Conservation (phyloP, 2,797 vertebrate species). For the Rhinatrema bivittatum region DNA sequence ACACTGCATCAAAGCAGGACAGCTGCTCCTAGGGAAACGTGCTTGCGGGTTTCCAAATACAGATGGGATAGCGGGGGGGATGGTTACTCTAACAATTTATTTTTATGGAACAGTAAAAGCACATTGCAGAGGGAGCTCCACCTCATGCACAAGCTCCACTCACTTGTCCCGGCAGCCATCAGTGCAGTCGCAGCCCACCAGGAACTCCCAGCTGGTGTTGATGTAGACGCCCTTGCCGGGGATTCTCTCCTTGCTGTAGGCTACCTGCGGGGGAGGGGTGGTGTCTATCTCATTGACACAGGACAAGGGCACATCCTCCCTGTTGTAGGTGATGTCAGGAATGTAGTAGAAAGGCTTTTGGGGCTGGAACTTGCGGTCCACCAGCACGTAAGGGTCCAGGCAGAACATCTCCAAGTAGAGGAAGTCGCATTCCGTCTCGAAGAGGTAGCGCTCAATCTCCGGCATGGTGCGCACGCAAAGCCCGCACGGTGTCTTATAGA, state of each 20-base stretch:
- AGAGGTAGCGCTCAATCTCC: conserved; percentile 90
- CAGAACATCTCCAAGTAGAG: conserved; percentile 98
- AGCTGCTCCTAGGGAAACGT: too few species aligned
- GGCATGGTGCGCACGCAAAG: conserved; percentile 89
- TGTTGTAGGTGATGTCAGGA: conserved; percentile 80
- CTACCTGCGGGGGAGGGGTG: conserved; percentile 80
- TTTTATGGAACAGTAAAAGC: too few species aligned
- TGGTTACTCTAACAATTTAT: too few species aligned
- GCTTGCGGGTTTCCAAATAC: too few species aligned
- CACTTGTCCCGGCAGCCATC: conserved; percentile 94
- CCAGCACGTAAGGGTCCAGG: conserved; percentile 90
- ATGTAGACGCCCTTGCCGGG: conserved; percentile 89
- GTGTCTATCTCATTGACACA: conserved; percentile 94
- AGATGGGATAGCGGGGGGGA: too few species aligned
- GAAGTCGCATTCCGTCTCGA: conserved; percentile 85
- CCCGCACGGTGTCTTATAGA: conserved; percentile 93
- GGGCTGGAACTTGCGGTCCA: conserved; percentile 89
- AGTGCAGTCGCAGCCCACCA: conserved; percentile 91
- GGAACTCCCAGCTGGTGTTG: conserved; percentile 84
- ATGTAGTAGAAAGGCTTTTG: conserved; percentile 90
- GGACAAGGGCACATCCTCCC: conserved; percentile 87
- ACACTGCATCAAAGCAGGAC: too few species aligned
- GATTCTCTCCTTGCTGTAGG: conserved; percentile 95
- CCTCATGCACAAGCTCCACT: too few species aligned
- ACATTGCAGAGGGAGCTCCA: too few species aligned